Conservation (phyloP, 2,888 invertebrate species). For the Agrotis exclamationis region DNA sequence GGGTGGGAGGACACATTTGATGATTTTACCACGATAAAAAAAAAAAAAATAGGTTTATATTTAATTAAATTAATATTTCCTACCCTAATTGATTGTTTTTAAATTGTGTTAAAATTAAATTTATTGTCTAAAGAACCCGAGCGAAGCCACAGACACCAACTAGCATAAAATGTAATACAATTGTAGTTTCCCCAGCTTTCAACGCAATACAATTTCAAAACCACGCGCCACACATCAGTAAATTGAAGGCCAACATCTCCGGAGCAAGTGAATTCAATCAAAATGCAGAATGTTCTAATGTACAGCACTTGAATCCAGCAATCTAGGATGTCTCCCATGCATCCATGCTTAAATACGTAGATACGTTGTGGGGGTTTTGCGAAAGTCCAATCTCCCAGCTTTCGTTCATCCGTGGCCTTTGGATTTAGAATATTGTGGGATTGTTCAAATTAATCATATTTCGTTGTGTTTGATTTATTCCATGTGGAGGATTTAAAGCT, state of each 20-base stretch:
- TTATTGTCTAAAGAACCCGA: too few relatives aligned
- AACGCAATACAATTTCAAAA: constrained; percentile 39
- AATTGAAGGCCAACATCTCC: constrained; percentile 35
- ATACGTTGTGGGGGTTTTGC: constrained; percentile 13
- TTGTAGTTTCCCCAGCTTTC: not conserved
- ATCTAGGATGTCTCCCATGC: constrained; percentile 37
- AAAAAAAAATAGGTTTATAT: too few relatives aligned
- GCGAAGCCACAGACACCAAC: too few relatives aligned
- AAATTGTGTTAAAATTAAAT: too few relatives aligned
- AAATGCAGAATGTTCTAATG: constrained; percentile 55
- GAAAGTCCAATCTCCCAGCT: constrained; percentile 44
- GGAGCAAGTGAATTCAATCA: constrained; percentile 50
- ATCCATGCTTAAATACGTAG: constrained; percentile 35
- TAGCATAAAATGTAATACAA: not conserved
- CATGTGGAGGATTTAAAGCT: not conserved
- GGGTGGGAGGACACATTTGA: too few relatives aligned
- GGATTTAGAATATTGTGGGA: constrained; percentile 19
- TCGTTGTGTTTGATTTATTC: constrained; percentile 1
- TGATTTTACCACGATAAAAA: too few relatives aligned
- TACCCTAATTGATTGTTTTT: too few relatives aligned
- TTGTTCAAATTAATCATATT: constrained; percentile 28
- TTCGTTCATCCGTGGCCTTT: constrained; percentile 20
- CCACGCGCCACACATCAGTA: constrained; percentile 29
- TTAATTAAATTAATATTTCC: too few relatives aligned
- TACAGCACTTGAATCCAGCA: constrained; percentile 46